phyloP scores from a whole-genome alignment of 2,888 invertebrate genomes.

The Patella caerulea region DNA sequence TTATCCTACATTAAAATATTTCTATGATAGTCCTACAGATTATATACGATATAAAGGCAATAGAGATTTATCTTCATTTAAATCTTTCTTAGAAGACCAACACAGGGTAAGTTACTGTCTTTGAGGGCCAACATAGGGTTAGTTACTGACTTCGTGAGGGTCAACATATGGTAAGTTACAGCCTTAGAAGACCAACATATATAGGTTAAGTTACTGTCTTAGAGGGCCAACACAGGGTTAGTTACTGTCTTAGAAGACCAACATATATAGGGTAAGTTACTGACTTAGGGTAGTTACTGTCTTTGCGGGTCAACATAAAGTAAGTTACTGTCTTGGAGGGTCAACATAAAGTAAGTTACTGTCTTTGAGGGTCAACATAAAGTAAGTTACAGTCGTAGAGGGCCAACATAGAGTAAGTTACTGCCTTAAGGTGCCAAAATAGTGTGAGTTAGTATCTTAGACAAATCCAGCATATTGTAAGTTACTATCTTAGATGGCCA shows the following conservation, averaged over 20 bases:
- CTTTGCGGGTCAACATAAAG: no score
- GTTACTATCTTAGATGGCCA: not conserved
- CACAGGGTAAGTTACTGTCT: slow-evolving; percentile 38
- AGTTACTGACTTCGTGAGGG: not conserved
- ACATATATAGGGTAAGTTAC: no score
- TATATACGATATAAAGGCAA: slow-evolving; percentile 83
- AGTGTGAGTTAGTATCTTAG: no score
- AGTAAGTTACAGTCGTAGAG: slow-evolving; percentile 40
- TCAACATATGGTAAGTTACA: not conserved
- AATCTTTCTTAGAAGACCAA: slow-evolving; percentile 53
- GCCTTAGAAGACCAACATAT: not conserved
- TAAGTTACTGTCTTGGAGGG: no score
- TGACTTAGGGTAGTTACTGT: no score
- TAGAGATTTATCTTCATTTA: slow-evolving; percentile 51
- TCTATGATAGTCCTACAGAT: slow-evolving; percentile 78
- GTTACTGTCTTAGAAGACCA: not conserved
- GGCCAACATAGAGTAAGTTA: slow-evolving; percentile 40
- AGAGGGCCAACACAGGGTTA: not conserved
- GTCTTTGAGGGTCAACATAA: no score
- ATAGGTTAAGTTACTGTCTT: not conserved
- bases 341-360: no score
- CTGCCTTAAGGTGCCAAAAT: slow-evolving; percentile 53
- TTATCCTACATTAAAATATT: slow-evolving; percentile 78
- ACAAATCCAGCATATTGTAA: slow-evolving; percentile 32
- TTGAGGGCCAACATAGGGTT: slow-evolving; percentile 47